Evolutionary conservation across 1,140 invertebrate genomes (phyloP).

Genomic region (Listronotus bonariensis): DNA sequence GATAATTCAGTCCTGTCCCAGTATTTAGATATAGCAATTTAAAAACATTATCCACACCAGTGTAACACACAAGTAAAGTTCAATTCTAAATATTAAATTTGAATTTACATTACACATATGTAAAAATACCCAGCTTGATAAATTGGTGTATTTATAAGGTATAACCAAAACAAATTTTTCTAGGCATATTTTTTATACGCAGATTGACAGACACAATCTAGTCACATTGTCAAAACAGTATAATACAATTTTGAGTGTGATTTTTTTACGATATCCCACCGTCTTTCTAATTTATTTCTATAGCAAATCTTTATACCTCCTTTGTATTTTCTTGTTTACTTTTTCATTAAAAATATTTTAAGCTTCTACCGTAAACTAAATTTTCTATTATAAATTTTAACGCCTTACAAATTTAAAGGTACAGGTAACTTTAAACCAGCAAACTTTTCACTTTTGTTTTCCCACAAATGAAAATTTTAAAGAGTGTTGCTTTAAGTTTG

Average conservation of each 20-base stretch:
- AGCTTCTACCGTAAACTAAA: slow-evolving; percentile 13
- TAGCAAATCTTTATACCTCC: slow-evolving; percentile 10
- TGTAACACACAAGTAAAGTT: no score
- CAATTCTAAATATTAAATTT: no score
- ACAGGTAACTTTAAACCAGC: neutral
- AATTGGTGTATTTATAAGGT: no score
- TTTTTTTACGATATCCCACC: neutral
- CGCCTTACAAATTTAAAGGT: slow-evolving; percentile 16
- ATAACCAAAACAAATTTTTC: no score
- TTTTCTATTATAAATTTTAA: slow-evolving; percentile 17
- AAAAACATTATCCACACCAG: no score
- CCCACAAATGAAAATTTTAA: slow-evolving; percentile 24
- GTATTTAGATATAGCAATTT: no score
- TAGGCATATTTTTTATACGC: no score
- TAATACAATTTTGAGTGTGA: neutral
- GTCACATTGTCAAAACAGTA: no score
- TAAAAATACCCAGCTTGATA: no score
- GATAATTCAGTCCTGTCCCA: no score
- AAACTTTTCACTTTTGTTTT: slow-evolving; percentile 3
- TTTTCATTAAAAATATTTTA: slow-evolving; percentile 6
- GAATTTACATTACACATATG: no score
- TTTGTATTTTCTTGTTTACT: neutral
- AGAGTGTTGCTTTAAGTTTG: slow-evolving; percentile 27
- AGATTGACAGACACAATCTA: no score
- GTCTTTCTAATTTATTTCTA: slow-evolving; percentile 6